Conservation (phyloP, 1,140 invertebrate genomes). For the Melipona quadrifasciata region DNA sequence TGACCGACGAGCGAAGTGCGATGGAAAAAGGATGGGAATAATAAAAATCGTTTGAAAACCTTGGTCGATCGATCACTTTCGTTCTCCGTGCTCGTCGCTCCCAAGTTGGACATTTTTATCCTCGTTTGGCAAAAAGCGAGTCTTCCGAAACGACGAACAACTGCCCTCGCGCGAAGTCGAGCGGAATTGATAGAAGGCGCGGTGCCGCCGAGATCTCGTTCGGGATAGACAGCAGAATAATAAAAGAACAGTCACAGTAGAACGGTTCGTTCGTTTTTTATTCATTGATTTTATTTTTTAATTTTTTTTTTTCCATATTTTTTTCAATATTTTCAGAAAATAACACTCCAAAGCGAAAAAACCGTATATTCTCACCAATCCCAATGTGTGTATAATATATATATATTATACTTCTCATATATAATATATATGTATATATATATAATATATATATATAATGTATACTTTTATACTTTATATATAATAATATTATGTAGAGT, state of each 20-base stretch:
- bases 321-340: slow-evolving; percentile 83
- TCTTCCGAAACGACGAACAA: neutral
- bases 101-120: neutral
- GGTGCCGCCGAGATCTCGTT: neutral
- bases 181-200: slow-evolving; percentile 12
- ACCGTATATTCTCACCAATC: slow-evolving; percentile 81
- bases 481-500: slow-evolving; percentile 81
- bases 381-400: slow-evolving; percentile 81
- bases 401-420: slow-evolving; percentile 79
- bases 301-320: slow-evolving; percentile 82
- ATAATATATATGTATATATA: slow-evolving; percentile 80
- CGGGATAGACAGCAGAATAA: slow-evolving; percentile 13
- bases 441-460: slow-evolving; percentile 80
- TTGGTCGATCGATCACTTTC: neutral
- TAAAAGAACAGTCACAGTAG: slow-evolving; percentile 56
- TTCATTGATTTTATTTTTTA: slow-evolving; percentile 81
- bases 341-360: slow-evolving; percentile 83
- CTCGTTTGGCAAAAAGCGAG: neutral
- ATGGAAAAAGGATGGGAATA: neutral
- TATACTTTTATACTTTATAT: slow-evolving; percentile 80
- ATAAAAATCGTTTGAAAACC: neutral
- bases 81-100: neutral
- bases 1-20: neutral
- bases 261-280: slow-evolving; percentile 64
- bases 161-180: neutral